Evolutionary conservation across 2,888 invertebrate species (phyloP), one percentile per base, ranked within the genome.

Genomic region (Drosophila dives): DNA sequence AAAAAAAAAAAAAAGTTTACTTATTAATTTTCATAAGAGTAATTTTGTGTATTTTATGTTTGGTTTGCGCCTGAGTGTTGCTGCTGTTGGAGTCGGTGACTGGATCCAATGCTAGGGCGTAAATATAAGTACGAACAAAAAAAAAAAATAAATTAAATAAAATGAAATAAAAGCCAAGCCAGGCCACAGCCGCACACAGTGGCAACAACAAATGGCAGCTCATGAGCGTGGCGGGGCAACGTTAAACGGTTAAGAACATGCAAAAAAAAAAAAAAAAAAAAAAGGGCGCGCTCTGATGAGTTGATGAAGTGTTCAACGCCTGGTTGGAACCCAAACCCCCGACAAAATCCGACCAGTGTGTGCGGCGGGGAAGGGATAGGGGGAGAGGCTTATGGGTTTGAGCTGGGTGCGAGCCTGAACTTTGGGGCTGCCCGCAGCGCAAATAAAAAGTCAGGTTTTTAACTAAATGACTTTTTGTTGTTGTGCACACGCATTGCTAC

Each of bases 1-100:
- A 63, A 76, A 74, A 79, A 80, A 81, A 63, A 73, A 76, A 74
- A 79, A 80, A 91, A 91, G 80, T 88, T 83, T 78, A 90, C 90
- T 90, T 91, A 91, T 91, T 91, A 91, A 91, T 91, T 91, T 91
- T 86, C 89, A 87, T 91, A 91, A 91, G 88, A 91, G 90, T 89
- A 91, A 90, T 91, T 91, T 86, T 89, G 90, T 91, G 91, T 91
- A 86, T 80, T 90, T 89, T 84, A 84, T 73, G 82, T 83, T 85
- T 75, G 78, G 61, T 64, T 75, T 72, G 72, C 64, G 71, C 50
- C 68, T 26, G 58, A 59, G 60, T 54, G 45, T 54, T 63, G 32
- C 23, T 12, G 55, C 20, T 38, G 49, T 33, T 49, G 64, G 48
- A 61, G 61, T 49, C 23, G 34, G 15, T 51, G 51, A n/a, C 42